phyloP scores from a whole-genome alignment of 2,113 vertebrate species.

The Odontophorus gujanensis region DNA sequence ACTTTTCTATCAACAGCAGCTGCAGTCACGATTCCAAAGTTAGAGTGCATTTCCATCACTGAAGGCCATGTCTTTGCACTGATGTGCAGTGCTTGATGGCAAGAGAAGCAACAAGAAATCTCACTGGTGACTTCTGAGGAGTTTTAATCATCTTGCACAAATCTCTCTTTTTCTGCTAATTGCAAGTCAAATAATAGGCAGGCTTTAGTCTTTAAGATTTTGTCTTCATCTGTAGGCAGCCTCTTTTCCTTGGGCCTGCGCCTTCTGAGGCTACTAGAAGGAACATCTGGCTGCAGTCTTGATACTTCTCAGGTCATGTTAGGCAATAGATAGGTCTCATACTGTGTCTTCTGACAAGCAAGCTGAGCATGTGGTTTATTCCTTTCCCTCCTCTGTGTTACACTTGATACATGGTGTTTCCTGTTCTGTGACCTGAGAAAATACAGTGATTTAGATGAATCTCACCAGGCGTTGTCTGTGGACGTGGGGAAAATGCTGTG shows the following conservation, averaged over 20 bases:
- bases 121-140: not conserved
- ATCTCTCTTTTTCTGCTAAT: not conserved
- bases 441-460: not conserved
- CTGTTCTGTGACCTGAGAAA: not conserved
- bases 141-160: not conserved
- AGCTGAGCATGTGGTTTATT: not conserved
- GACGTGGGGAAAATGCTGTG: not conserved
- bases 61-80: not conserved
- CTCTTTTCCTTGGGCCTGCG: not conserved
- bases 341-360: rapidly evolving
- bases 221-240: not conserved
- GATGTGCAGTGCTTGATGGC: not conserved
- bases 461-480: not conserved
- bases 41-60: not conserved
- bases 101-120: not conserved
- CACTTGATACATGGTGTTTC: not conserved
- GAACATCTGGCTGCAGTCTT: not conserved
- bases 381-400: not conserved
- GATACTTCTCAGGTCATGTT: not conserved
- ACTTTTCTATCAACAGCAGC: not conserved
- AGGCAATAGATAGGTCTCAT: not conserved
- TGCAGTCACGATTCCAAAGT: not conserved
- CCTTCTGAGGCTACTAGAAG: not conserved
- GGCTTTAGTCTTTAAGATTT: not conserved
- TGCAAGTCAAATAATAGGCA: not conserved